These are phyloP conservation scores for Bruchidius siliquastri DNA, from an alignment of 2,888 invertebrate species.

Conservation along the genomic window DNA sequence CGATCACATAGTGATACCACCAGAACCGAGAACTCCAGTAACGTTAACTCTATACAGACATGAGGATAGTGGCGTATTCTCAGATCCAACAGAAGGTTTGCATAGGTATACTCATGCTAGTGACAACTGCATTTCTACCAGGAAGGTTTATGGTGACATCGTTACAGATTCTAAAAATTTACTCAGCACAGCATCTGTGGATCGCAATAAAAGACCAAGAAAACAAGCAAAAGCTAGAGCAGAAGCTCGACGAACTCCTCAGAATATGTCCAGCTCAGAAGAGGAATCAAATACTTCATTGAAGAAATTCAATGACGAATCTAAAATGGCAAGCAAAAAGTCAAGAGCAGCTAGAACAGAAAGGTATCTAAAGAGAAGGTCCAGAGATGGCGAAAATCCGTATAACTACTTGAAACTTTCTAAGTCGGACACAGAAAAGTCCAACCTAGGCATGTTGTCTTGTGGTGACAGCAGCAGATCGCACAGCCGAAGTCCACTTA, in stretches of 20 bases:
- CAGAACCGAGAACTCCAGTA: slow-evolving; percentile 20
- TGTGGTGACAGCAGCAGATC: slow-evolving; percentile 32
- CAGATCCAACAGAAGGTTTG: slow-evolving; percentile 52
- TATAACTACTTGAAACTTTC: slow-evolving; percentile 33
- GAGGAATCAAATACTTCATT: slow-evolving; percentile 68
- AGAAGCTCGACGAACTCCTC: slow-evolving; percentile 60
- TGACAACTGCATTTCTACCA: slow-evolving; percentile 1
- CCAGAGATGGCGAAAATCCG: slow-evolving; percentile 63
- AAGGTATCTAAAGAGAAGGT: slow-evolving; percentile 70
- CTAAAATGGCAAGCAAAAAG: slow-evolving; percentile 54
- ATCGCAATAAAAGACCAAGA: slow-evolving; percentile 52
- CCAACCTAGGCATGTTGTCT: slow-evolving; percentile 22
- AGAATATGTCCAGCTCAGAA: slow-evolving; percentile 64
- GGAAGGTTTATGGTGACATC: slow-evolving; percentile 26
- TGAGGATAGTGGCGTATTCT: slow-evolving; percentile 55
- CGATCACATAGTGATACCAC: slow-evolving; percentile 58
- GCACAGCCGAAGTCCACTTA: slow-evolving; percentile 36
- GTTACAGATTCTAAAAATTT: slow-evolving; percentile 27
- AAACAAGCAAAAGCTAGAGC: slow-evolving; percentile 63
- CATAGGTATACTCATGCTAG: not conserved
- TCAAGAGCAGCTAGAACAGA: slow-evolving; percentile 74
- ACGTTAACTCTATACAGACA: slow-evolving; percentile 26
- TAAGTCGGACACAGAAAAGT: slow-evolving; percentile 40
- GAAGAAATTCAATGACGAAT: slow-evolving; percentile 66
- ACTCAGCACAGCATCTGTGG: slow-evolving; percentile 48